A percentile compares a stretch with the other conserved stretches of the same genome.
These are phyloP conservation scores for Dicyrtoma fusca DNA, from an alignment of 2,888 invertebrate species.

Conservation along the genomic window DNA sequence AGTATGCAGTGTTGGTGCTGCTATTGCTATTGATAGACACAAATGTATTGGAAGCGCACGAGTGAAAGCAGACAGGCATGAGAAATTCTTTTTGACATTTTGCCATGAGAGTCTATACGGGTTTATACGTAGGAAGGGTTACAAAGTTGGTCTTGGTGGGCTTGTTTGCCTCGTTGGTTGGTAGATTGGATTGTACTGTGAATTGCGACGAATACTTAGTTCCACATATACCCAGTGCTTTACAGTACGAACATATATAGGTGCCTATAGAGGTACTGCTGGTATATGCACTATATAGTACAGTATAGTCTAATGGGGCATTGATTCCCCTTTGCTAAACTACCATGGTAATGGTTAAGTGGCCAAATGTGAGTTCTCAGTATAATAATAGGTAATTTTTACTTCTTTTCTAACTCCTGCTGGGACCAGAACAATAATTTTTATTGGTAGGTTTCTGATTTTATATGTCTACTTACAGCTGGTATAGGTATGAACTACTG, in stretches of 20 bases:
- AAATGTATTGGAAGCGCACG: too few species aligned
- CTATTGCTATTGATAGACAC: too few species aligned
- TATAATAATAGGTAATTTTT: slow-evolving; percentile 6
- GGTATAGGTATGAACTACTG: too few species aligned
- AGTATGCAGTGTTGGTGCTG: too few species aligned
- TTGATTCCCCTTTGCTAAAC: slow-evolving; percentile 25
- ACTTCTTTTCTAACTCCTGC: slow-evolving; percentile 14
- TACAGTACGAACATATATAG: too few species aligned
- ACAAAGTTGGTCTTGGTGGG: too few species aligned
- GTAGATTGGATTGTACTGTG: neutral
- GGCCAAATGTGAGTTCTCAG: slow-evolving; percentile 19
- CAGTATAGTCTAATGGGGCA: slow-evolving; percentile 15
- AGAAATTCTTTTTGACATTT: slow-evolving; percentile 15
- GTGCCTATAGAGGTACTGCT: too few species aligned
- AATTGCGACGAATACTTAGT: too few species aligned
- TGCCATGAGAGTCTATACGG: neutral
- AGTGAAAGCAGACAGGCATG: neutral
- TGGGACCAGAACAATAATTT: neutral
- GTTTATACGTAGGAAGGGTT: neutral
- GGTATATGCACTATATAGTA: neutral
- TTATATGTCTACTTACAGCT: too few species aligned
- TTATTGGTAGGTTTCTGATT: slow-evolving; percentile 3
- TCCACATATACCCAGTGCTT: neutral
- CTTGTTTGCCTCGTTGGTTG: too few species aligned
- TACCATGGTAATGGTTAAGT: slow-evolving; percentile 28